Evolutionary conservation across 2,113 vertebrate genomes (phyloP).

Genomic region (Xenopus laevis): DNA sequence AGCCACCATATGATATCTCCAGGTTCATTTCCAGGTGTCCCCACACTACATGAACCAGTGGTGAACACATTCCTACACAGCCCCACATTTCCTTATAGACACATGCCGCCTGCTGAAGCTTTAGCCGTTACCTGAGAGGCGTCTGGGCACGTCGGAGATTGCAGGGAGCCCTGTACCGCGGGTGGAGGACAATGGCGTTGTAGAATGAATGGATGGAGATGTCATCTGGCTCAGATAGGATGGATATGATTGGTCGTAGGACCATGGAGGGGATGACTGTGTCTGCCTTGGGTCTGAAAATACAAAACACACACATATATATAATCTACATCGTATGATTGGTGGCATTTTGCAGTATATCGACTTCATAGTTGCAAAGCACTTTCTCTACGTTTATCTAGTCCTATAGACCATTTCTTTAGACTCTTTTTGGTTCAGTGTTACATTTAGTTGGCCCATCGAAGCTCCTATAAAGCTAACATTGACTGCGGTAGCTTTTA

Average conservation of each 20-base stretch:
- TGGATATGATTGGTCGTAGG: conserved; percentile 95
- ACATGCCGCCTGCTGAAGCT: conserved; percentile 55
- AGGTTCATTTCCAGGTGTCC: too few relatives aligned
- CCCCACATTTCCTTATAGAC: conserved; percentile 11
- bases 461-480: too few relatives aligned
- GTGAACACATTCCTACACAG: conserved; percentile 17
- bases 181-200: conserved; percentile 92
- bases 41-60: conserved; percentile 16
- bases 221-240: conserved; percentile 98
- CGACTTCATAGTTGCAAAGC: too few relatives aligned
- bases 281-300: conserved; percentile 90
- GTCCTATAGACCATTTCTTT: too few relatives aligned
- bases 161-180: conserved; percentile 94
- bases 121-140: conserved; percentile 86
- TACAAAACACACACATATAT: conserved; percentile 6
- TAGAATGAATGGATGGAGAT: conserved; percentile 96
- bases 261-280: conserved; percentile 96
- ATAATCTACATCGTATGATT: too few relatives aligned
- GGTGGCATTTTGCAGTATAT: too few relatives aligned
- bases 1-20: too few relatives aligned
- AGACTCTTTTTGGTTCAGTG: too few relatives aligned
- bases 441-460: too few relatives aligned
- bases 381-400: too few relatives aligned
- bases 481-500: too few relatives aligned
- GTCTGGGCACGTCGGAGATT: conserved; percentile 94